These are phyloP conservation scores for Eremobia ochroleuca DNA, from an alignment of 2,888 invertebrate genomes.

Conservation along the genomic window DNA sequence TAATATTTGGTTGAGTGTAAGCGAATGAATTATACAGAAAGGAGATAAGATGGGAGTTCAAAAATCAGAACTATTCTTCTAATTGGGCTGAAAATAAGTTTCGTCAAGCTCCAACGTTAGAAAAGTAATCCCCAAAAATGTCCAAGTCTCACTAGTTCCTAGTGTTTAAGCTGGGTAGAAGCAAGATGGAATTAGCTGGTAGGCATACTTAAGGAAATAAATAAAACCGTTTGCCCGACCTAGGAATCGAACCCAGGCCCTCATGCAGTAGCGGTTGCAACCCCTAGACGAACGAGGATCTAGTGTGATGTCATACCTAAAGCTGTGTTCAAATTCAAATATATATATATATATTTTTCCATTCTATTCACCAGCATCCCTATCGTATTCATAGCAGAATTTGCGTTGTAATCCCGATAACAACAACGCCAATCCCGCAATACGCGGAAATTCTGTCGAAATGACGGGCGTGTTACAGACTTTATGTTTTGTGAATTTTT, in stretches of 20 bases:
- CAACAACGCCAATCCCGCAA: not conserved
- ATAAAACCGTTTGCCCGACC: not conserved
- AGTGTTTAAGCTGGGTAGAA: not conserved
- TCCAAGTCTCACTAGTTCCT: rapidly evolving
- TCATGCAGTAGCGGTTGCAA: not conserved
- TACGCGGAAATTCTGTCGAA: not conserved
- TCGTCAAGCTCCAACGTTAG: not conserved
- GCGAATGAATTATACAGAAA: not conserved
- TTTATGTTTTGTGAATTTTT: conserved; percentile 34
- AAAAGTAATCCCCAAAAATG: not conserved
- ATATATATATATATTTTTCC: not conserved
- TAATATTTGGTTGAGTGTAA: not conserved
- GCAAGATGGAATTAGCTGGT: too few species aligned
- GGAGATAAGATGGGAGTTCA: not conserved
- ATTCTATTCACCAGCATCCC: not conserved
- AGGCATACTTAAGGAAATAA: too few species aligned
- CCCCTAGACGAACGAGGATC: not conserved
- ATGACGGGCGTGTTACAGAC: not conserved
- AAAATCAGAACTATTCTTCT: not conserved
- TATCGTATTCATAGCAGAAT: not conserved
- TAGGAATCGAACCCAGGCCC: not conserved
- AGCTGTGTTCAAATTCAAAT: not conserved
- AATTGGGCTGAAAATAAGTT: not conserved
- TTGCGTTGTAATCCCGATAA: too few species aligned
- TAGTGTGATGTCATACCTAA: not conserved